Evolutionary conservation across 2,888 invertebrate species (phyloP).

Genomic region (Thera britannica): DNA sequence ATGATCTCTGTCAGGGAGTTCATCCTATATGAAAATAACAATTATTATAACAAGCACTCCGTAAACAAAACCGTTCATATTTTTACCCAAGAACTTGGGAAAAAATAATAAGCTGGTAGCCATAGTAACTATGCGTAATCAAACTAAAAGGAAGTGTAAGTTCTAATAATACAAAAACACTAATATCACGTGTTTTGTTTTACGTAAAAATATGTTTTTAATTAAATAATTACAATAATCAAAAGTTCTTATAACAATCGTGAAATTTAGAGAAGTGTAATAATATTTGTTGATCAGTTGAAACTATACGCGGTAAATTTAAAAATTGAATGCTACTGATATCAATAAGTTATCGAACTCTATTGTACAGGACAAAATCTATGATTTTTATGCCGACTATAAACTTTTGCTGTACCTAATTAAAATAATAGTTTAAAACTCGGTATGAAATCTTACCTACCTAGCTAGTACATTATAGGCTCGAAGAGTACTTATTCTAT

Average conservation of each 20-base stretch:
- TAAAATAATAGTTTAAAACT: no score
- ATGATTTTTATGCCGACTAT: not conserved
- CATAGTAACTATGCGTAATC: constrained; percentile 35
- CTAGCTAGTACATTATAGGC: no score
- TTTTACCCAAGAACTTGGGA: constrained; percentile 12
- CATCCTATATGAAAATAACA: not conserved
- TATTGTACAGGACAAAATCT: no score
- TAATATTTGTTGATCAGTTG: constrained; percentile 9
- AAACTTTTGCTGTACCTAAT: not conserved
- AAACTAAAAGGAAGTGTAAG: constrained; percentile 27
- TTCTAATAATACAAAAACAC: not conserved
- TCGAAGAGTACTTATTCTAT: no score
- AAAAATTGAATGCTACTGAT: constrained; percentile 40
- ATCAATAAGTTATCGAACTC: constrained; percentile 1
- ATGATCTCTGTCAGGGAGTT: not conserved
- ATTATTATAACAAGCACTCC: not conserved
- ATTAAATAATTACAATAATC: not conserved
- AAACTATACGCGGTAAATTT: constrained; percentile 51
- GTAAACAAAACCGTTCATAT: not conserved
- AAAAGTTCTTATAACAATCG: not conserved
- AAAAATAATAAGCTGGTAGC: constrained; percentile 26
- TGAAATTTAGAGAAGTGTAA: not conserved
- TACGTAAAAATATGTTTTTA: not conserved
- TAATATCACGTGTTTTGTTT: not conserved
- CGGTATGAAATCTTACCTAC: no score